phyloP scores from a whole-genome alignment of 2,113 vertebrate genomes.

The Speoplatyrhinus poulsoni region DNA sequence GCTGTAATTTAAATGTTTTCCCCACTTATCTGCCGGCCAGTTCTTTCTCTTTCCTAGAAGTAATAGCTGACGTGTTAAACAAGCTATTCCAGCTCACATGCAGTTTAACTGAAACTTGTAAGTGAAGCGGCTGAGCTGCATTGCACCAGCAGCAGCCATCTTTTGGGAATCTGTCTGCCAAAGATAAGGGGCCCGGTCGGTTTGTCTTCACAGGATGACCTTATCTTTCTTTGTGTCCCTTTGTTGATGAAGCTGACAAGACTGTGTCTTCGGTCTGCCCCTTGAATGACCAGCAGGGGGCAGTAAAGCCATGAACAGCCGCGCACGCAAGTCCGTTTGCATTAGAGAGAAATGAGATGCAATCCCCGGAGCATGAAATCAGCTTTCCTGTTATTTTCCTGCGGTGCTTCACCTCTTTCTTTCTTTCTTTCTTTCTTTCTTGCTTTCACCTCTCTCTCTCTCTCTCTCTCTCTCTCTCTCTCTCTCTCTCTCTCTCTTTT shows the following conservation, averaged over 20 bases:
- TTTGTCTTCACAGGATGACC: slow-evolving; percentile 17
- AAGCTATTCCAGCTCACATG: not conserved
- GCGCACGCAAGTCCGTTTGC: not conserved
- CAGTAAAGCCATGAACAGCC: slow-evolving; percentile 49
- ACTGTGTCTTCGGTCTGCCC: not conserved
- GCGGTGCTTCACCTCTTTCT: slow-evolving; percentile 37
- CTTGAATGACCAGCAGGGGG: slow-evolving; percentile 57
- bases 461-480: not conserved
- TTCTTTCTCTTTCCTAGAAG: not conserved
- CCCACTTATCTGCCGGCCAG: not conserved
- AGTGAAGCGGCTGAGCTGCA: not conserved
- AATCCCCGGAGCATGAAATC: slow-evolving; percentile 72
- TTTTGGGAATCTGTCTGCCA: not conserved
- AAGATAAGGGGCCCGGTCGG: slow-evolving; percentile 10
- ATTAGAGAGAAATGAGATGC: slow-evolving; percentile 65
- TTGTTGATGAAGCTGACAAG: slow-evolving; percentile 4
- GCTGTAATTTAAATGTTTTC: slow-evolving; percentile 25
- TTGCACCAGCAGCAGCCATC: not conserved
- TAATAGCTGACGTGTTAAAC: too few relatives aligned
- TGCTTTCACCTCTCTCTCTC: not conserved
- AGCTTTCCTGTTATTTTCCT: slow-evolving; percentile 68
- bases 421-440: slow-evolving; percentile 10
- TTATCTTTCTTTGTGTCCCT: slow-evolving; percentile 23
- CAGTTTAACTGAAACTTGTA: not conserved
- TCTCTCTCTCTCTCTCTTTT: not conserved